phyloP scores from a whole-genome alignment of 2,797 vertebrate species.

The Sebastes minor region DNA sequence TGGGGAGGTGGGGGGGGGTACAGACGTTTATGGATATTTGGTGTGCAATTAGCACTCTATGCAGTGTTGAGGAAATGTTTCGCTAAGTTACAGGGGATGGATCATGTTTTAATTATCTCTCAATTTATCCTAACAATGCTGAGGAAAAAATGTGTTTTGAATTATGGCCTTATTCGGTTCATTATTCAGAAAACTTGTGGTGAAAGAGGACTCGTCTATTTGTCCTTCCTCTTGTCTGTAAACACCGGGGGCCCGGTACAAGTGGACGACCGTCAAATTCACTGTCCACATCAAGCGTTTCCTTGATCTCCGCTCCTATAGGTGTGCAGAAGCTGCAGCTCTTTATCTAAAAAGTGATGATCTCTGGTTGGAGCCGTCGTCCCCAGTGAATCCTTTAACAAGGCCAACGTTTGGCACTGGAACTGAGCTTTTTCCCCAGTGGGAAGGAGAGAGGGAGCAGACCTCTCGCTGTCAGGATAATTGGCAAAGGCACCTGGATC shows the following conservation, averaged over 20 bases:
- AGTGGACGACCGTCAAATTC: slow-evolving; percentile 20
- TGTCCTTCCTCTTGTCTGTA: slow-evolving; percentile 7
- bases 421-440: slow-evolving; percentile 42
- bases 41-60: slow-evolving; percentile 64
- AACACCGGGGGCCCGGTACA: slow-evolving; percentile 2
- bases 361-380: slow-evolving; percentile 39
- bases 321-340: slow-evolving; percentile 35
- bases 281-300: slow-evolving; percentile 5
- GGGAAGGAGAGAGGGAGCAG: slow-evolving; percentile 56
- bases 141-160: slow-evolving; percentile 32
- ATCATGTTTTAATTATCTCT: slow-evolving; percentile 72
- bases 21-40: slow-evolving; percentile 76
- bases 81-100: slow-evolving; percentile 58
- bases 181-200: slow-evolving; percentile 7
- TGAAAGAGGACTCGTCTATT: not conserved
- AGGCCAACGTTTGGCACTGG: slow-evolving; percentile 60
- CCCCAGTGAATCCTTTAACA: slow-evolving; percentile 60
- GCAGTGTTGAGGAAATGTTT: slow-evolving; percentile 62
- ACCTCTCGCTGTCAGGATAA: slow-evolving; percentile 76
- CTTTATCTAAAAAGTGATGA: slow-evolving; percentile 60
- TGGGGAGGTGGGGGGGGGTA: slow-evolving; percentile 31
- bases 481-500: slow-evolving; percentile 77
- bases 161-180: not conserved
- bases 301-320: slow-evolving; percentile 15
- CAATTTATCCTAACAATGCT: slow-evolving; percentile 53